Evolutionary conservation across 1,140 invertebrate genomes (phyloP).

Genomic region (Odontomachus brunneus): DNA sequence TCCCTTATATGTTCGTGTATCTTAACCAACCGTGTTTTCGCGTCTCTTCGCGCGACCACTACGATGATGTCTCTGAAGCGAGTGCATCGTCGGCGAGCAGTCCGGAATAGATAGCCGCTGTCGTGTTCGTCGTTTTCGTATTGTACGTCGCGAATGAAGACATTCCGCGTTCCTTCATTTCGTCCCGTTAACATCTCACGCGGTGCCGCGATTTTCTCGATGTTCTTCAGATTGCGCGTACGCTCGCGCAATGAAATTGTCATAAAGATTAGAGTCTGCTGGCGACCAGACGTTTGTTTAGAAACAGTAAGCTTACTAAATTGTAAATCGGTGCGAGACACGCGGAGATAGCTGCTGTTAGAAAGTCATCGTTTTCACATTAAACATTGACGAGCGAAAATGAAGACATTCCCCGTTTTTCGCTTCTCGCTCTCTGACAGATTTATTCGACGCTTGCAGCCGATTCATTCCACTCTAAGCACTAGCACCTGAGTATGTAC

Average conservation of each 20-base stretch:
- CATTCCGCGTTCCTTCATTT: neutral
- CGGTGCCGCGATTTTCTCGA: constrained; percentile 4
- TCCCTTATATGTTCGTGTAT: neutral
- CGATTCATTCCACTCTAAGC: too few species aligned
- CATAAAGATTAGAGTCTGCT: constrained; percentile 36
- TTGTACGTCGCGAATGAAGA: constrained; percentile 11
- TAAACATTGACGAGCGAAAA: neutral
- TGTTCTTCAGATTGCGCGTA: neutral
- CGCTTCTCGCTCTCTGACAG: neutral
- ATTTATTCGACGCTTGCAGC: neutral
- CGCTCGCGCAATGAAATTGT: constrained; percentile 25
- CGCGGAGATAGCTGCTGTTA: constrained; percentile 15
- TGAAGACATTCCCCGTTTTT: constrained; percentile 32
- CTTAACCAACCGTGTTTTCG: constrained; percentile 15
- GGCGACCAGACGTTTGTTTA: constrained; percentile 8
- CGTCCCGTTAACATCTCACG: neutral
- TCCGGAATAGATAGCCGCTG: neutral
- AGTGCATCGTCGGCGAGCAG: constrained; percentile 19
- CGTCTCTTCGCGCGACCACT: neutral
- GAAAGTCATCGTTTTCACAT: constrained; percentile 38
- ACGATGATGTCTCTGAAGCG: constrained; percentile 34
- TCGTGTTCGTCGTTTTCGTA: too few species aligned
- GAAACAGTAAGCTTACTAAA: neutral
- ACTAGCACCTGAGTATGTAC: too few species aligned
- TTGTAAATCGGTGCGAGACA: neutral